Base-by-base conservation (phyloP, 2,888 invertebrate genomes). In the Leptarthrus brevirostris region DNA sequence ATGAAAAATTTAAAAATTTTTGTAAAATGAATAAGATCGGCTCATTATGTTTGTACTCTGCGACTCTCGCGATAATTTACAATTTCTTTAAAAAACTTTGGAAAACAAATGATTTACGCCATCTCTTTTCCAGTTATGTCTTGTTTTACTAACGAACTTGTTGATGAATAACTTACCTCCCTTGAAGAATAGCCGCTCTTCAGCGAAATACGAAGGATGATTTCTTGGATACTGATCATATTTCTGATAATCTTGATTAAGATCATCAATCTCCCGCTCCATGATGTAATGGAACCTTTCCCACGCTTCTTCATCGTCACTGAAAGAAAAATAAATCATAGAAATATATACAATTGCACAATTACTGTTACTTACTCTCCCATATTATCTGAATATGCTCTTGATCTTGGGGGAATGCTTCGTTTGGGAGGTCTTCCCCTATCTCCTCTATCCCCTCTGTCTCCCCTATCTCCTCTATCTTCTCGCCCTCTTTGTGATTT, bases 231-330 rank as follows among this genome's bases (percentile, higher is more conserved):
- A 44, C 2, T 70, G 56, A 24, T 77, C 73, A 34, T 53, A 77
- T 5, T 36, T 53, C 12, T 73, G 69, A 47, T 77, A 77, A n/a
- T 70, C 52, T 6, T 8, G n/a, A 22, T 74, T 70, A 1, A 77
- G 58, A 16, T 72, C 54, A n/a, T 74, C 77, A 3, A 77, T 22
- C 16, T 64, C 58, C 4, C 69, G 36, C 6, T 44, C 30, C n/a
- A 75, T 26, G 3, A 75, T 40, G 20, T 24, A 16, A 10, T 52
- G 58, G 53, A 74, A 77, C 12, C 40, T 49, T 10, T 36, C 16
- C 77, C 77, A 77, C n/a, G 72, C 54, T 5, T 14, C 54, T 36
- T 22, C 54, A 12, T 34, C 70, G 10, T 24, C 58, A 2, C 40
- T 66, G 12, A 26, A 49, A 66, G n/a, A 5, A 24, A 66, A n/a